Base-by-base conservation (phyloP, 2,888 invertebrate genomes). In the Latheticus oryzae region DNA sequence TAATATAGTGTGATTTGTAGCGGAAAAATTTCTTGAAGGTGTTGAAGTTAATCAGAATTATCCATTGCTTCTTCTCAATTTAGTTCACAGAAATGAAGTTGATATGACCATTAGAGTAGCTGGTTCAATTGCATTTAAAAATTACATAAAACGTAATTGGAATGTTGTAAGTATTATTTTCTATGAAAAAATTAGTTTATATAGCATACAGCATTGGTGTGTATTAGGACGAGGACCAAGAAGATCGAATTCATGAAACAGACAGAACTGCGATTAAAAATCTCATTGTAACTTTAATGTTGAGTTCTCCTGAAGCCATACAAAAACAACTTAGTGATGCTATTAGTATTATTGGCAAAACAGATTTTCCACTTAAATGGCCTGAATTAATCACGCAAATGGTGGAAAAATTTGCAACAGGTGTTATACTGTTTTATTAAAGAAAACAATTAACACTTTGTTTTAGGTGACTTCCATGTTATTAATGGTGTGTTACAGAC, bases 311-410 rank as follows among this genome's bases (percentile, higher is more conserved):
- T 0, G 90, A 92, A 71, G 84, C 90, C 0, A 88, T 97, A 58
- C 97, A 98, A 77, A 89, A 93, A 70, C 97, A 98, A 79, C 83
- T 96, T 35, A 96, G 95, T 69, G 97, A 97, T 81, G 95, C 96
- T 0, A 92, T 98, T 26, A 93, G 95, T 65, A 93, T 95, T 15
- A 97, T 98, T 57, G 97, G 97, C n/a, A 90, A 91, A 73, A 88
- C 91, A 68, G 99, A 99, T 81, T 99, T 99, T 76, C 99, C 99
- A 0, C 87, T 89, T 60, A 93, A 95, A 76, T 99, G 99, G 99
- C 95, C 94, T 0, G 89, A 89, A 62, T 84, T 99, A 1, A 90
- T 99, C 15, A 85, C 90, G 21, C 91, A 96, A 76, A 93, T 99
- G 92, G 93, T 97, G 5, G 88, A 89, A 37, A 94, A 96, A 74